Conservation (phyloP, 2,113 vertebrate genomes). For the Hydrolagus affinis region DNA sequence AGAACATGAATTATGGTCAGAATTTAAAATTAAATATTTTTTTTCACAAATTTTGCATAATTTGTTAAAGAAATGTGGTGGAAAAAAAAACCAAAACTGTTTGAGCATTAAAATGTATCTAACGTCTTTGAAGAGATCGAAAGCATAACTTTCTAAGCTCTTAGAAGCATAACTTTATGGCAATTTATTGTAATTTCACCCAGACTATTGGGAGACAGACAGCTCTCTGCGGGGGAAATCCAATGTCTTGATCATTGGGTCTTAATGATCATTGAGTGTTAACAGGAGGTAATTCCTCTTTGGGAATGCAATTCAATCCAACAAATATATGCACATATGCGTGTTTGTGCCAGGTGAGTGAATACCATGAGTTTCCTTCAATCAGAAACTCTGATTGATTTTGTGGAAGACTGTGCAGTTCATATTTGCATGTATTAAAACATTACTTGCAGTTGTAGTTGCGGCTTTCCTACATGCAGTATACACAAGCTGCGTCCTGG, state of each 20-base stretch:
- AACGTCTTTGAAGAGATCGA: neutral
- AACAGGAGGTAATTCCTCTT: slow-evolving; percentile 88
- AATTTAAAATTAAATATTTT: neutral
- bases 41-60: neutral
- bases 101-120: neutral
- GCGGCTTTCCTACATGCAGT: too few relatives aligned
- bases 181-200: neutral
- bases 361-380: neutral
- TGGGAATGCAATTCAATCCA: neutral
- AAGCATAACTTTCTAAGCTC: too few relatives aligned
- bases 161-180: neutral
- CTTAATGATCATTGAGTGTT: too few relatives aligned
- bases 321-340: neutral
- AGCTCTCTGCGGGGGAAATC: slow-evolving; percentile 41
- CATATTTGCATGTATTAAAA: slow-evolving; percentile 12
- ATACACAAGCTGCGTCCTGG: too few relatives aligned
- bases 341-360: neutral
- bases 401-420: neutral
- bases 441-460: neutral
- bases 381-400: neutral
- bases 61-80: neutral
- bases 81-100: neutral
- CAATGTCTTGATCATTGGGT: slow-evolving; percentile 27
- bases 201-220: neutral
- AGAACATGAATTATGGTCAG: neutral